These are phyloP conservation scores for Catonia carolina DNA, from an alignment of 2,888 invertebrate genomes.

Conservation along the genomic window DNA sequence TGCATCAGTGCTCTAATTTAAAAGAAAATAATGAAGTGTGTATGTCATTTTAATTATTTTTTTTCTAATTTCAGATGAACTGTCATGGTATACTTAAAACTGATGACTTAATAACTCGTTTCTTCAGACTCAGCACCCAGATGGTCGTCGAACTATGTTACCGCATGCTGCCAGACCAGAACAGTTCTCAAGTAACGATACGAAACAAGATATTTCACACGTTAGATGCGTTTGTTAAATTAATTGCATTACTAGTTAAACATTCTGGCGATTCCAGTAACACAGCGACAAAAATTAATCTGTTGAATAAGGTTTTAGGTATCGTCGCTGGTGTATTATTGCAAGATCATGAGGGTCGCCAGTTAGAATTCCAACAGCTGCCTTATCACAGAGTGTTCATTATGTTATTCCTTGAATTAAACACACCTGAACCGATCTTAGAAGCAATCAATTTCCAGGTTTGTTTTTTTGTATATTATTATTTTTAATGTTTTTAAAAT, in stretches of 20 bases:
- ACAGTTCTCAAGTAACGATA: slow-evolving; percentile 46
- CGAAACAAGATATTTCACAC: slow-evolving; percentile 92
- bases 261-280: slow-evolving; percentile 86
- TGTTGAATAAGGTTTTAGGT: slow-evolving; percentile 90
- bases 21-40: too few species aligned
- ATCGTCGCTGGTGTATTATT: slow-evolving; percentile 92
- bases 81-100: slow-evolving; percentile 92
- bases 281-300: slow-evolving; percentile 91
- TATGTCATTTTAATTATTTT: too few species aligned
- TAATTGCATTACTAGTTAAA: slow-evolving; percentile 91
- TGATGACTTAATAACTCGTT: slow-evolving; percentile 93
- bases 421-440: slow-evolving; percentile 84
- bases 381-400: slow-evolving; percentile 96
- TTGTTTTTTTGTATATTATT: slow-evolving; percentile 17
- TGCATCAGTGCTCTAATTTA: too few species aligned
- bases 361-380: slow-evolving; percentile 88
- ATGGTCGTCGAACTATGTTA: slow-evolving; percentile 95
- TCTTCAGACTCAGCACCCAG: slow-evolving; percentile 94
- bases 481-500: neutral
- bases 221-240: slow-evolving; percentile 88
- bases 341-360: slow-evolving; percentile 91
- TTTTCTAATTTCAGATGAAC: slow-evolving; percentile 64
- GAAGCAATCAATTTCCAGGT: slow-evolving; percentile 92
- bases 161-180: slow-evolving; percentile 68
- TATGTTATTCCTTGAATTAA: slow-evolving; percentile 93